Base-by-base conservation (phyloP, 2,113 vertebrate species). In the Neolamprologus fasciatus region DNA sequence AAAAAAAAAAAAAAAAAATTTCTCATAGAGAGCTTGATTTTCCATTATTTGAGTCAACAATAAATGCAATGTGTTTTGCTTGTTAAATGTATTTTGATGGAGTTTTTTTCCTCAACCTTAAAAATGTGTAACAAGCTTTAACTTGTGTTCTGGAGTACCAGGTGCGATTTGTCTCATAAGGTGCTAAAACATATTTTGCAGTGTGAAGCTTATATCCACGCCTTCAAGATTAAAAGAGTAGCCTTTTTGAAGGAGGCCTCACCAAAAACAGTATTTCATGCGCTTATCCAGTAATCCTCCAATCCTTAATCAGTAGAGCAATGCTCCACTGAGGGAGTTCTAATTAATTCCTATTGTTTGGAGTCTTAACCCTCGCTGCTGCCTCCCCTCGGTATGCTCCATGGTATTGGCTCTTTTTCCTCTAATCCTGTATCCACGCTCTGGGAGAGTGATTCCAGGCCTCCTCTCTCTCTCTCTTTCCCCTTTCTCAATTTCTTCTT, bases 321-420 rank as follows among this genome's bases (percentile, higher is more conserved):
- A 66, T 85, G 35, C 85, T 81, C 85, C 87, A 55, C 81, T 21
- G 57, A 90, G 89, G 86, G 81, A 89, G 31, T 58, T 92, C 61
- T 95, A 93, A 94, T 95, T 94, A 88, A 93, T 93, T 93, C 93
- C 89, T 55, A 92, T 95, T 96, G 91, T 96, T 88, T 92, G 88
- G 85, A 61, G 89, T 86, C 92, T 94, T 89, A 88, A 80, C 80
- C 50, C 88, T 86, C 86, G 14, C 28, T 73, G 84, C 86, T 83
- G 86, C 86, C 89, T 90, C 88, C 88, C 73, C 84, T 85, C 76
- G n/a, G 61, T 88, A 21, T 23, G 73, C 90, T 89, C 88, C 85
- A 71, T 4, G 89, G 89, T 94, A 61, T 93, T 91, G 90, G 88
- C 88, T 91, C 92, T 90, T 82, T 89, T 84, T 26, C 86, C 86